Percentiles rank a stretch among this genome's conserved stretches.
These are phyloP conservation scores for Eugnorisma glareosa DNA, from an alignment of 2,888 invertebrate species.

Conservation along the genomic window DNA sequence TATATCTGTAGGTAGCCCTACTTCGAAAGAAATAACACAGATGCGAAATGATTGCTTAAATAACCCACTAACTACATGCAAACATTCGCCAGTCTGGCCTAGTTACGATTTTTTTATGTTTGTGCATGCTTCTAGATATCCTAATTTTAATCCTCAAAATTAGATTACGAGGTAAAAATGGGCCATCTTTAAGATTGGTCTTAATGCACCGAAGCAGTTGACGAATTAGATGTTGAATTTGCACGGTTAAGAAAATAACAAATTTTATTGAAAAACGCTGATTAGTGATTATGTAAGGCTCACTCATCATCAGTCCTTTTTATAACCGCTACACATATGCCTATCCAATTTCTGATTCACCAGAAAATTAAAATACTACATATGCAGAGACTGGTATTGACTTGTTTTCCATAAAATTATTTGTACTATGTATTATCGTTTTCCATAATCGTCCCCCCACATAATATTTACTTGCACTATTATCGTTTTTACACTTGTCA, in stretches of 20 bases:
- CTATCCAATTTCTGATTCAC: neutral
- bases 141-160: neutral
- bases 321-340: neutral
- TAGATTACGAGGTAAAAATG: neutral
- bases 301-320: neutral
- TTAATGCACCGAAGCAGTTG: no score
- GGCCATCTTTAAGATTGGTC: no score
- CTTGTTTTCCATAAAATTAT: no score
- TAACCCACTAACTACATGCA: slow-evolving; percentile 37
- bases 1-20: slow-evolving; percentile 6
- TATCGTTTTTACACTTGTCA: no score
- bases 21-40: slow-evolving; percentile 37
- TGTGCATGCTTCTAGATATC: neutral
- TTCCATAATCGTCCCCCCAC: no score
- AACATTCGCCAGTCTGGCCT: slow-evolving; percentile 19
- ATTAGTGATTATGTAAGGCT: neutral
- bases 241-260: no score
- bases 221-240: neutral
- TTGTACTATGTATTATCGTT: no score
- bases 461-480: no score
- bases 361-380: neutral
- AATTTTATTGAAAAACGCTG: neutral
- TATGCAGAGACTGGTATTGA: no score
- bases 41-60: slow-evolving; percentile 32
- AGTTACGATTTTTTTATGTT: slow-evolving; percentile 27